phyloP scores from a whole-genome alignment of 2,888 invertebrate genomes.

The Drymonia ruficornis region DNA sequence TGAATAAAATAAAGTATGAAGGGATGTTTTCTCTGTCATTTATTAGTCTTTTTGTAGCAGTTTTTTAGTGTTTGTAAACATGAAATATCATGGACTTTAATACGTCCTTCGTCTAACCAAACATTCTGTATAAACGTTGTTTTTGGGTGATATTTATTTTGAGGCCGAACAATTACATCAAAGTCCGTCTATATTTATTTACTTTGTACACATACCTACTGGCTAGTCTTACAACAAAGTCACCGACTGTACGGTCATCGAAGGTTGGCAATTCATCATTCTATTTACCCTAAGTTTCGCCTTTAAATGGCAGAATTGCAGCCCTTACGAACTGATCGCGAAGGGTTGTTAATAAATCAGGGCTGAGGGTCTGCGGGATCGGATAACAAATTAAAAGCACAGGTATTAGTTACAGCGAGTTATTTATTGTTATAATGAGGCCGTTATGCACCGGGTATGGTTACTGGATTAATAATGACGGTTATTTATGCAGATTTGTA shows the following conservation, averaged over 20 bases:
- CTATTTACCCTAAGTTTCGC: not conserved
- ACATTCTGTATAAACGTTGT: too few relatives aligned
- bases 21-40: too few relatives aligned
- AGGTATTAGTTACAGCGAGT: conserved; percentile 42
- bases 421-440: conserved; percentile 44
- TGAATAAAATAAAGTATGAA: too few relatives aligned
- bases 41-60: too few relatives aligned
- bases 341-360: conserved; percentile 15
- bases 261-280: not conserved
- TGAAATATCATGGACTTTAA: too few relatives aligned
- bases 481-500: not conserved
- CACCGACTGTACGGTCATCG: not conserved
- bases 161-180: too few relatives aligned
- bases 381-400: conserved; percentile 44
- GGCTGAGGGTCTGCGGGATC: conserved; percentile 21
- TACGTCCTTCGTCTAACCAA: too few relatives aligned
- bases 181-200: too few relatives aligned
- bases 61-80: too few relatives aligned
- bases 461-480: conserved; percentile 16
- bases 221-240: not conserved
- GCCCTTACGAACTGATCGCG: conserved; percentile 12
- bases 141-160: too few relatives aligned
- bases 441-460: conserved; percentile 34
- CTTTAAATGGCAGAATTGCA: not conserved
- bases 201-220: too few relatives aligned